phyloP scores from a whole-genome alignment of 2,888 invertebrate genomes.

The Gastrophysa polygoni region DNA sequence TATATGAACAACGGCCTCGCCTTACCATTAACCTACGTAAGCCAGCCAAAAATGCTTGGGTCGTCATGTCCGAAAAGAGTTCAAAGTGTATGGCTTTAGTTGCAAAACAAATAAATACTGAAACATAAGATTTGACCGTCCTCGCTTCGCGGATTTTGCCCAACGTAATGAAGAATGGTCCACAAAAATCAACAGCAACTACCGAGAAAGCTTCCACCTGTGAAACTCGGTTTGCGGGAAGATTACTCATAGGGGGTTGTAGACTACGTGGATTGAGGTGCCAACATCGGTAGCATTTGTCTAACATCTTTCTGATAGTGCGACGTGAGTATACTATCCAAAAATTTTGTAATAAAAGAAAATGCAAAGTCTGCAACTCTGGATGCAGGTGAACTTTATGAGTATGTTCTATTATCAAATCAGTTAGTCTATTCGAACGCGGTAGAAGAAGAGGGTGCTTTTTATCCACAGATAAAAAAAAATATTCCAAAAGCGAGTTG shows the following conservation, averaged over 20 bases:
- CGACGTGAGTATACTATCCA: constrained; percentile 17
- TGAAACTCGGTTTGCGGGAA: constrained; percentile 18
- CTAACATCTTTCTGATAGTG: constrained; percentile 4
- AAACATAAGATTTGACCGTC: constrained; percentile 17
- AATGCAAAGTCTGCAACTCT: constrained; percentile 12
- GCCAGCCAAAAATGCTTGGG: constrained; percentile 21
- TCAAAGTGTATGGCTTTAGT: constrained; percentile 27
- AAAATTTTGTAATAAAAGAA: constrained; percentile 15
- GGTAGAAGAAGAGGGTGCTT: constrained; percentile 25
- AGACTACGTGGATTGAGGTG: constrained; percentile 7
- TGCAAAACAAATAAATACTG: constrained; percentile 23
- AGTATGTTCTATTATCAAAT: neutral
- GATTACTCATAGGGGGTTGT: constrained; percentile 19
- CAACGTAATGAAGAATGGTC: too few species aligned
- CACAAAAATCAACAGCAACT: too few species aligned
- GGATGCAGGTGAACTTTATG: constrained; percentile 6
- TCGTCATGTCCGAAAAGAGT: constrained; percentile 19
- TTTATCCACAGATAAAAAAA: too few species aligned
- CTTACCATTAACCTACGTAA: constrained; percentile 25
- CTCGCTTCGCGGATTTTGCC: constrained; percentile 14
- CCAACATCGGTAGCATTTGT: constrained; percentile 15
- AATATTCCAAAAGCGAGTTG: constrained; percentile 16
- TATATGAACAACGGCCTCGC: constrained; percentile 15
- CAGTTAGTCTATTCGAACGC: neutral
- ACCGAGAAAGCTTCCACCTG: too few species aligned